Evolutionary conservation across 2,888 invertebrate species (phyloP).

Genomic region (Meiosimyza platycephala): DNA sequence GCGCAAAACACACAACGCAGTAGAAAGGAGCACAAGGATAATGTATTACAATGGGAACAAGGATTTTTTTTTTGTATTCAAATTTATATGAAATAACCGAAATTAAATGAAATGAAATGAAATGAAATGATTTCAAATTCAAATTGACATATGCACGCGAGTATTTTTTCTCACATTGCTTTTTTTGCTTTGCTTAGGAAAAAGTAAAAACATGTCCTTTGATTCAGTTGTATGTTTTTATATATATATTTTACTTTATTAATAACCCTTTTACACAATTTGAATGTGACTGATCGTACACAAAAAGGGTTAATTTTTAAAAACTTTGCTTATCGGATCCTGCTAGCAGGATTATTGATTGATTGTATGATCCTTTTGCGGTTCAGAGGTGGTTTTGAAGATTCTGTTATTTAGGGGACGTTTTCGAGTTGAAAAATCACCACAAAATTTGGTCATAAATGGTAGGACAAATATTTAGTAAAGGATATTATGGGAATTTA

Average conservation of each 20-base stretch:
- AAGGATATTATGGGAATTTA: too few relatives aligned
- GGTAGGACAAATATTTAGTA: too few relatives aligned
- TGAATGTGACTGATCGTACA: background rate
- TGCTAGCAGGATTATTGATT: too few relatives aligned
- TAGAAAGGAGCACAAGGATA: background rate
- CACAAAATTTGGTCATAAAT: too few relatives aligned
- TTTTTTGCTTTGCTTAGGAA: background rate
- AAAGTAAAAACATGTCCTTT: background rate
- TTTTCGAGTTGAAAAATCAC: too few relatives aligned
- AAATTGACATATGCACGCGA: constrained; percentile 42
- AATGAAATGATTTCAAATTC: too few relatives aligned
- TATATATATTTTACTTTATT: background rate
- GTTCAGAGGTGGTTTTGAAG: too few relatives aligned
- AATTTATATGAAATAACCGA: constrained; percentile 19
- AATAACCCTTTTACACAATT: constrained; percentile 2
- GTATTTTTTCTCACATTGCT: background rate
- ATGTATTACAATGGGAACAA: constrained; percentile 34
- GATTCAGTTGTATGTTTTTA: background rate
- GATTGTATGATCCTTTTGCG: too few relatives aligned
- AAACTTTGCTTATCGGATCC: too few relatives aligned
- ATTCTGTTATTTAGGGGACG: too few relatives aligned
- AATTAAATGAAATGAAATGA: constrained; percentile 26
- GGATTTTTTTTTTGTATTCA: constrained; percentile 18
- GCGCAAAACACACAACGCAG: background rate
- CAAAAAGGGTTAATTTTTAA: too few relatives aligned